Evolutionary conservation across 2,113 vertebrate species (phyloP).

Genomic region (Gallinago jamesoni): DNA sequence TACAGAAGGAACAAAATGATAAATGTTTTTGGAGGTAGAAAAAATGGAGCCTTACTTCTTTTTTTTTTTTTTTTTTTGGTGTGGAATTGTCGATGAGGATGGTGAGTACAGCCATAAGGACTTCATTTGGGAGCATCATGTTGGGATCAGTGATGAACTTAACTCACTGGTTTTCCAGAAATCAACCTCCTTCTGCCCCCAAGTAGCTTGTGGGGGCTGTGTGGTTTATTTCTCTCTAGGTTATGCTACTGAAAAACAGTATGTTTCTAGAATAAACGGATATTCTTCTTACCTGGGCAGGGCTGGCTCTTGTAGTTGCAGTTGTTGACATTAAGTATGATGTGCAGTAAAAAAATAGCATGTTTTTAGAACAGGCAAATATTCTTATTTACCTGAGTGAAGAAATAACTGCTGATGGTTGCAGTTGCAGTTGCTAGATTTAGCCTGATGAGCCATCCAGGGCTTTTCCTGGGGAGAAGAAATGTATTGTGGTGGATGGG

Average conservation of each 20-base stretch:
- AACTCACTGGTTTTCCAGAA: rapidly evolving
- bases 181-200: neutral
- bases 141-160: neutral
- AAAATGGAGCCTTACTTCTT: neutral
- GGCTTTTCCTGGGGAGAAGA: neutral
- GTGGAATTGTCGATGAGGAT: neutral
- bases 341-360: neutral
- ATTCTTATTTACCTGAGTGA: neutral
- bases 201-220: neutral
- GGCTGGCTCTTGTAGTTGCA: neutral
- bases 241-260: neutral
- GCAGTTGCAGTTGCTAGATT: neutral
- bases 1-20: neutral
- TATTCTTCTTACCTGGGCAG: neutral
- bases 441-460: rapidly evolving
- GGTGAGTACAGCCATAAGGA: neutral
- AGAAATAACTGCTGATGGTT: neutral
- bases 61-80: too few species aligned
- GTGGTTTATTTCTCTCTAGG: neutral
- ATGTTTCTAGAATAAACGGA: neutral
- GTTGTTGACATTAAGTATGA: neutral
- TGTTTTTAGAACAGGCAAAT: neutral
- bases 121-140: neutral
- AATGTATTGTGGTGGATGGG: rapidly evolving
- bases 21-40: neutral